Conservation (phyloP, 2,113 vertebrate species). For the Pangasianodon gigas region DNA sequence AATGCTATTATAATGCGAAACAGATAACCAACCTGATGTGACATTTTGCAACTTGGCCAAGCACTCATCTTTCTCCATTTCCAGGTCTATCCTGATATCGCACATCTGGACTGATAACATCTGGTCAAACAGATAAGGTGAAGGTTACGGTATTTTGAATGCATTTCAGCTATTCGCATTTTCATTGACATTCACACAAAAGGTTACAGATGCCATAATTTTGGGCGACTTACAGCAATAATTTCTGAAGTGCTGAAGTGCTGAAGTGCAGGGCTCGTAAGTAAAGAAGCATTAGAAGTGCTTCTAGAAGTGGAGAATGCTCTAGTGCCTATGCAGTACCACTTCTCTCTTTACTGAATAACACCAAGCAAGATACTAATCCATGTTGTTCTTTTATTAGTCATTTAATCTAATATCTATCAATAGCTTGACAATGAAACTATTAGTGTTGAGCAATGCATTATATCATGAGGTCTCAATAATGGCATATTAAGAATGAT, state of each 20-base stretch:
- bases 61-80: constrained; percentile 51
- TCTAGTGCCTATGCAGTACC: neutral
- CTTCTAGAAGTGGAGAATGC: neutral
- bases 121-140: constrained; percentile 38
- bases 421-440: neutral
- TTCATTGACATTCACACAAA: constrained; percentile 10
- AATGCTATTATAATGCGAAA: constrained; percentile 16
- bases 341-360: neutral
- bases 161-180: neutral
- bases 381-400: neutral
- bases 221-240: neutral
- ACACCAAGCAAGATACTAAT: neutral
- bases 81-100: constrained; percentile 50
- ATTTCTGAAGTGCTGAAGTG: neutral
- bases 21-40: constrained; percentile 52
- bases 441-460: neutral
- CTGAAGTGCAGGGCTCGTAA: neutral
- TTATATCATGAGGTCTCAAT: neutral
- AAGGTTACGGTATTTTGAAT: neutral
- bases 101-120: constrained; percentile 51
- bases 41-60: constrained; percentile 49
- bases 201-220: constrained; percentile 17
- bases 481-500: too few species aligned
- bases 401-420: neutral
- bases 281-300: neutral